Conservation (phyloP, 2,797 vertebrate genomes). For the Onychomys torridus region DNA sequence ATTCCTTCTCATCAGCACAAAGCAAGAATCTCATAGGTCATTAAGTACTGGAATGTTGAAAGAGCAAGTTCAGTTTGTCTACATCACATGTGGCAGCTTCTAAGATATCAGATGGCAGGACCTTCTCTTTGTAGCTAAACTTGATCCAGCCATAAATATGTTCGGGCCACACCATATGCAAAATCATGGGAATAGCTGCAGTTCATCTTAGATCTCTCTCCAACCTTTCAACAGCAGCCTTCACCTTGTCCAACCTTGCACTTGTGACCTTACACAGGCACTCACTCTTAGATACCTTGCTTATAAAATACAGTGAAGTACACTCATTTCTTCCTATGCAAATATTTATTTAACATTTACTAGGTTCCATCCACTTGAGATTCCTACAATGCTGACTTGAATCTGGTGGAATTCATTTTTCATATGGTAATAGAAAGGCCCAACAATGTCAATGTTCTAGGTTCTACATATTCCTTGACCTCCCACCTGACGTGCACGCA, state of each 20-base stretch:
- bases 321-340: background rate
- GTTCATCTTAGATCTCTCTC: background rate
- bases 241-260: background rate
- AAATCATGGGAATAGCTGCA: slow-evolving; percentile 44
- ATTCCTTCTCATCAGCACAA: background rate
- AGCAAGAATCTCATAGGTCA: slow-evolving; percentile 13
- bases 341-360: slow-evolving; percentile 24
- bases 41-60: slow-evolving; percentile 16
- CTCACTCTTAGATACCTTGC: background rate
- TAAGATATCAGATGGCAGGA: slow-evolving; percentile 53
- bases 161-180: slow-evolving; percentile 44
- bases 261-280: background rate
- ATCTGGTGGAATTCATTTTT: background rate
- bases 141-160: slow-evolving; percentile 64
- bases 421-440: background rate
- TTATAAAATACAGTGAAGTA: background rate
- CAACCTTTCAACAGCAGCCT: background rate
- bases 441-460: background rate
- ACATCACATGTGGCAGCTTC: slow-evolving; percentile 52
- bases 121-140: slow-evolving; percentile 67
- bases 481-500: rapidly evolving
- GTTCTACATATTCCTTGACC: background rate
- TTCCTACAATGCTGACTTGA: background rate
- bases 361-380: background rate
- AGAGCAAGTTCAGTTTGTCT: slow-evolving; percentile 52